Percentiles rank a stretch among this genome's conserved stretches.
These are phyloP conservation scores for Drosophila quinaria DNA, from an alignment of 2,888 invertebrate genomes.

Conservation along the genomic window DNA sequence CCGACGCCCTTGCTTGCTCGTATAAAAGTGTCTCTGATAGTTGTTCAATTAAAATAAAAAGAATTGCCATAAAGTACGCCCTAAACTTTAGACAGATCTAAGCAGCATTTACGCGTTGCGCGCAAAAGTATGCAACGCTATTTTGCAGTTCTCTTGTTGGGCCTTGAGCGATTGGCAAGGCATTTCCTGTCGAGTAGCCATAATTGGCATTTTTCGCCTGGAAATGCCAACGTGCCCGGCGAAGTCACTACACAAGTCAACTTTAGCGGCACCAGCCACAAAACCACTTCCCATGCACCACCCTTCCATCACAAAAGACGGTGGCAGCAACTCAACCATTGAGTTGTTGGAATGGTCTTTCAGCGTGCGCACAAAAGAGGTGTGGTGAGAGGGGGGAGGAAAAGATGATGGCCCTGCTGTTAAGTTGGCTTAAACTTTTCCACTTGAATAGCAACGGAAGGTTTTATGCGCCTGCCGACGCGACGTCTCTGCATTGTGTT, in stretches of 20 bases:
- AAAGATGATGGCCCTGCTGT: constrained; percentile 32
- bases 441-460: constrained; percentile 80
- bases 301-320: not conserved
- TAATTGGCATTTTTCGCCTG: constrained; percentile 70
- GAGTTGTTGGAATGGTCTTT: constrained; percentile 50
- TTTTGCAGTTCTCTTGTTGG: not conserved
- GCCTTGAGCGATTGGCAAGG: constrained; percentile 40
- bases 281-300: constrained; percentile 11
- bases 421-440: constrained; percentile 80
- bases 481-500: constrained; percentile 58
- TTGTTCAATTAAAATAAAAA: constrained; percentile 11
- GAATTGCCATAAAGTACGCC: constrained; percentile 20
- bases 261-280: constrained; percentile 43
- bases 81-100: constrained; percentile 5
- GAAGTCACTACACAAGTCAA: constrained; percentile 55
- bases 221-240: constrained; percentile 20
- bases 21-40: not conserved
- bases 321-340: constrained; percentile 24
- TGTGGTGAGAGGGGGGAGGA: not conserved
- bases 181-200: constrained; percentile 57
- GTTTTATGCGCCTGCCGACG: constrained; percentile 64
- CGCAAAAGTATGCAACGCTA: constrained; percentile 46
- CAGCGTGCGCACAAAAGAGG: constrained; percentile 35
- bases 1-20: no score
- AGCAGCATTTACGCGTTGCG: constrained; percentile 55